A percentile compares a stretch with the other conserved stretches of the same genome.
These are phyloP conservation scores for Lophura nycthemera DNA, from an alignment of 2,113 vertebrate species.

Conservation along the genomic window DNA sequence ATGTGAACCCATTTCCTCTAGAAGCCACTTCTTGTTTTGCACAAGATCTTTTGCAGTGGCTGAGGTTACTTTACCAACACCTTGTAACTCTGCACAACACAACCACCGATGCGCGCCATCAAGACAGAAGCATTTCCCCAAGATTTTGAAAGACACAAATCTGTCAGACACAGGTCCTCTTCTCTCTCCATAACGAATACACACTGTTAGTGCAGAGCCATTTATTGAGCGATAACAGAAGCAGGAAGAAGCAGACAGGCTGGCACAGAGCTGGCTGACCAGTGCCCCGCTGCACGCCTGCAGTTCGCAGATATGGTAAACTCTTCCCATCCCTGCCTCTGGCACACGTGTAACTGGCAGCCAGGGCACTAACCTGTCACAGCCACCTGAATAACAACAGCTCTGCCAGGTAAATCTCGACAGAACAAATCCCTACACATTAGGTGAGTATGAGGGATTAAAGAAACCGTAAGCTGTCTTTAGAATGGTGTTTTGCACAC, in stretches of 20 bases:
- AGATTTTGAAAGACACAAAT: background rate
- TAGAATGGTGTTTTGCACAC: background rate
- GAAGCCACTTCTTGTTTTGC: background rate
- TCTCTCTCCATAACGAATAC: background rate
- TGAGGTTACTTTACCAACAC: background rate
- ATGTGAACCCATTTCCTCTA: too few relatives aligned
- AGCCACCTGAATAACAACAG: background rate
- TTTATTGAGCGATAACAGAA: background rate
- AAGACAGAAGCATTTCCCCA: background rate
- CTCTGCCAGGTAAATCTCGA: background rate
- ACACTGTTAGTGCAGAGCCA: background rate
- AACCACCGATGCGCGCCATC: background rate
- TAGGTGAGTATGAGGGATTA: background rate
- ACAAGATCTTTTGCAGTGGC: background rate
- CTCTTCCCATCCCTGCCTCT: background rate
- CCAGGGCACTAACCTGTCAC: background rate
- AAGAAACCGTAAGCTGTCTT: background rate
- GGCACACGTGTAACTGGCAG: background rate
- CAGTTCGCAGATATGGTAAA: background rate
- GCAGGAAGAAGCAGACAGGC: background rate
- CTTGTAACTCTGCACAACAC: background rate
- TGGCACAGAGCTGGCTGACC: fast-evolving
- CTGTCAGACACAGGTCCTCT: background rate
- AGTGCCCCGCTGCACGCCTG: background rate
- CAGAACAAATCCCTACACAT: background rate